These are phyloP conservation scores for Danio choprae DNA, from an alignment of 2,797 vertebrate genomes.

Conservation along the genomic window DNA sequence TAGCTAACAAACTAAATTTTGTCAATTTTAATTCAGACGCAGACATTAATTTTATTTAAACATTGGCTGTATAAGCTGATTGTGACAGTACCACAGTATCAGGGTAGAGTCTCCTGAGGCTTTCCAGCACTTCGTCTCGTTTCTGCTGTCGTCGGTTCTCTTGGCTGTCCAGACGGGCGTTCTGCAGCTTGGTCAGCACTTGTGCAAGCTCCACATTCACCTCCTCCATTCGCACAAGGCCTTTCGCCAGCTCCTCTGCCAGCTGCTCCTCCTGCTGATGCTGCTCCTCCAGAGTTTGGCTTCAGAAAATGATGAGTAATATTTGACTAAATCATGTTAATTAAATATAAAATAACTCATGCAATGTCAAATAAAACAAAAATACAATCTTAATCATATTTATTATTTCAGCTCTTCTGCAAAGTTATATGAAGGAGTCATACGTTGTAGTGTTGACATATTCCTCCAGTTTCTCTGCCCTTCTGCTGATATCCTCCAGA, in stretches of 20 bases:
- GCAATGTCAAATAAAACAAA: neutral
- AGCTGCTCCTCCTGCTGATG: slow-evolving; percentile 77
- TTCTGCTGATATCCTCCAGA: slow-evolving; percentile 82
- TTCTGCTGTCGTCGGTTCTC: slow-evolving; percentile 84
- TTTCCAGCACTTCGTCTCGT: slow-evolving; percentile 85
- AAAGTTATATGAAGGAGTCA: slow-evolving; percentile 47
- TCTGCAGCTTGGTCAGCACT: slow-evolving; percentile 81
- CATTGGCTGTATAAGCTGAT: neutral
- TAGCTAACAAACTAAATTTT: no score
- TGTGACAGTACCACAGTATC: slow-evolving; percentile 84
- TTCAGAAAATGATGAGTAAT: slow-evolving; percentile 58
- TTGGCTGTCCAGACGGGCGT: slow-evolving; percentile 84
- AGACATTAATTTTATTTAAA: no score
- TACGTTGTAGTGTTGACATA: slow-evolving; percentile 87
- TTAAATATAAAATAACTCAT: no score
- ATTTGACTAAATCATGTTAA: neutral
- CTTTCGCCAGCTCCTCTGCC: slow-evolving; percentile 74
- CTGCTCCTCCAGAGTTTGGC: slow-evolving; percentile 79
- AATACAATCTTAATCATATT: neutral
- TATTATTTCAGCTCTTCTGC: neutral
- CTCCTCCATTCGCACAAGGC: slow-evolving; percentile 74
- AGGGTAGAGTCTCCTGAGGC: slow-evolving; percentile 84
- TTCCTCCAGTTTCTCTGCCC: slow-evolving; percentile 86
- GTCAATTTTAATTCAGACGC: no score
- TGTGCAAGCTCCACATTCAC: slow-evolving; percentile 83